Base-by-base conservation (phyloP, 2,113 vertebrate genomes). In the Hypomesus transpacificus region DNA sequence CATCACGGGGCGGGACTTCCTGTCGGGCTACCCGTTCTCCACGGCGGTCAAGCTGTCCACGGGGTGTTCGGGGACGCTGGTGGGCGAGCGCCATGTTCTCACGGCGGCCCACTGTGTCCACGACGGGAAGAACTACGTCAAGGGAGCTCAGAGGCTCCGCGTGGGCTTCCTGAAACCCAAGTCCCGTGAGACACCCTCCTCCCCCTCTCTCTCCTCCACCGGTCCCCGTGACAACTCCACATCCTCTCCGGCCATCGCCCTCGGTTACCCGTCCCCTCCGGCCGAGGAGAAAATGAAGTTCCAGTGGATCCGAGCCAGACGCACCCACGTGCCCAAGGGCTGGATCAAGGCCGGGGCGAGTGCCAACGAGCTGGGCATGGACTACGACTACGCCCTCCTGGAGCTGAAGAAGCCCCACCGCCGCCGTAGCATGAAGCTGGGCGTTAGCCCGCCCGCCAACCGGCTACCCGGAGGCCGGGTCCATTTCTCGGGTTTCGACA, bases 331-430 rank as follows among this genome's bases (percentile, higher is more conserved):
- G n/a, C 96, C 96, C 70, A 99, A 99, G 83, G 97, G 96, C 18
- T 99, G 97, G 97, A 95, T 99, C 81, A 97, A 96, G 88, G 96
- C 95, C 17, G 16, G 14, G 53, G 53, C 17, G 46, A 96, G 94
- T 0, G 95, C 95, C 75, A 98, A 97, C 0, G 97, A 99, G 77
- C 96, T 98, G 1, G 96, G 97, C 63, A 99, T 99, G 97, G 97
- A 99, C 93, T 99, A 98, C n/a, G 97, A 99, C 89, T 99, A 99
- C 4, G 95, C 97, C 3, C 86, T 99, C 31, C 87, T 99, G 67
- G 97, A 99, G 78, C 93, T 99, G 59, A 98, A 97, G 88, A 99
- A 98, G 53, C 90, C 95, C 3, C 97, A 98, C 87, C 96, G 94
- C 80, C 94, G 96, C 51, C 93, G 94, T 70, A 95, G 96, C 89